Conservation (phyloP, 2,888 invertebrate species). For the Syrphus vitripennis region DNA sequence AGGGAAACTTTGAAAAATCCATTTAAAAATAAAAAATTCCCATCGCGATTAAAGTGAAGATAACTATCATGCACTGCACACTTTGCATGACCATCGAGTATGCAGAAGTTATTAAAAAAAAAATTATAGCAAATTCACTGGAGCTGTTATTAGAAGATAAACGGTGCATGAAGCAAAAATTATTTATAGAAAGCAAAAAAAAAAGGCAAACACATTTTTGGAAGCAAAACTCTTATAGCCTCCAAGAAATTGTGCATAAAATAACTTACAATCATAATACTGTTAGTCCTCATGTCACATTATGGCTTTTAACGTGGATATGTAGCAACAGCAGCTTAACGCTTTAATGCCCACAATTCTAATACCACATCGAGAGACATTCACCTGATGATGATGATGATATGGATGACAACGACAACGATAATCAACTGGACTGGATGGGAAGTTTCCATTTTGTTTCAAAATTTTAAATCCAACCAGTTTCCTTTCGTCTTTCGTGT, state of each 20-base stretch:
- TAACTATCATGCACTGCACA: too few relatives aligned
- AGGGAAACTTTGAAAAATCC: not conserved
- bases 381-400: not conserved
- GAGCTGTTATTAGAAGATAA: not conserved
- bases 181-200: conserved; percentile 9
- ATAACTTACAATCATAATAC: not conserved
- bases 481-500: not conserved
- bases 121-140: not conserved
- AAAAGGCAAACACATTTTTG: too few relatives aligned
- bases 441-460: not conserved
- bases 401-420: not conserved
- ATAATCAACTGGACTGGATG: too few relatives aligned
- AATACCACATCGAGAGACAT: not conserved
- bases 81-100: not conserved
- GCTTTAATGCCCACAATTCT: conserved; percentile 24
- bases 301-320: not conserved
- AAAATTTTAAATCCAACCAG: not conserved
- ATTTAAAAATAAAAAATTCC: not conserved
- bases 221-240: not conserved
- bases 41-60: not conserved
- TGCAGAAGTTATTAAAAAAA: not conserved
- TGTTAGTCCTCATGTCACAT: conserved; percentile 5
- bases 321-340: conserved; percentile 21
- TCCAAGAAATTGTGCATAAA: conserved; percentile 6
- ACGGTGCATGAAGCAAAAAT: conserved; percentile 28